Conservation (phyloP, 2,113 vertebrate species). For the Corapipo altera region DNA sequence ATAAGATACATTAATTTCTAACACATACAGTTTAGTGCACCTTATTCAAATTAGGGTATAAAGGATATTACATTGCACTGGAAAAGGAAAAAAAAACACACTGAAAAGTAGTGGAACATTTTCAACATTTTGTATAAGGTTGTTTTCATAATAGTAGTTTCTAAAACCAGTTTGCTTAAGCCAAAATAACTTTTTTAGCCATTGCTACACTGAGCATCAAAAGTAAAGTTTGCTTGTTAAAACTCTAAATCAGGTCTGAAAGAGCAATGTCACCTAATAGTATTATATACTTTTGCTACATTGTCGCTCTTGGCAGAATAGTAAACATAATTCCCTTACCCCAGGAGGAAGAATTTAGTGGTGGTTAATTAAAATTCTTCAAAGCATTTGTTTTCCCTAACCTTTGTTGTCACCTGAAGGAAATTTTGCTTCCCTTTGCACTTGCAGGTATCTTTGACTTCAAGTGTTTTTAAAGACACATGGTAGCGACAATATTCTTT, state of each 20-base stretch:
- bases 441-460: not conserved
- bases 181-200: not conserved
- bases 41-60: not conserved
- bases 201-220: not conserved
- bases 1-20: not conserved
- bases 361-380: not conserved
- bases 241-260: not conserved
- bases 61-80: not conserved
- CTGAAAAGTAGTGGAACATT: not conserved
- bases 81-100: not conserved
- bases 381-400: not conserved
- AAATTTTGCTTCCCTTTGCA: not conserved
- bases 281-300: not conserved
- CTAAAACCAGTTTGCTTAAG: not conserved
- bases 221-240: constrained; percentile 6
- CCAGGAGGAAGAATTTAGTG: not conserved
- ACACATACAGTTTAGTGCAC: not conserved
- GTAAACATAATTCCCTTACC: not conserved
- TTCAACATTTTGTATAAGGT: not conserved
- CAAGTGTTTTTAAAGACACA: not conserved
- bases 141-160: constrained; percentile 3
- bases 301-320: not conserved
- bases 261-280: not conserved
- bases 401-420: not conserved
- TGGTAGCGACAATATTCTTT: not conserved